Percentiles rank a stretch among this genome's conserved stretches.
Conservation (phyloP, 2,113 vertebrate genomes). For the Tyto alba region DNA sequence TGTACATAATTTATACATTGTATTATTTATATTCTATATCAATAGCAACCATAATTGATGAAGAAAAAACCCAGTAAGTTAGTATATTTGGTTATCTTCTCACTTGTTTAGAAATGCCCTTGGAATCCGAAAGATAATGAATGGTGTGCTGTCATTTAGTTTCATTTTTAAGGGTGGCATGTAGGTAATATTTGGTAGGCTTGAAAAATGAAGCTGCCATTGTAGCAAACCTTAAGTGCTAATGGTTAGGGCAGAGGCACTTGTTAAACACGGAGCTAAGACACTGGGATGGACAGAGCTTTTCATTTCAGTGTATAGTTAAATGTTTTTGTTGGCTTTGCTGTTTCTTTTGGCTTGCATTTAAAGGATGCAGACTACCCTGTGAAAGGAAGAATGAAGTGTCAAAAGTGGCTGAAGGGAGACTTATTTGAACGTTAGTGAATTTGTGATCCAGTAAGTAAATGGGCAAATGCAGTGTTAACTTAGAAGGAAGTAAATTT, state of each 20-base stretch:
- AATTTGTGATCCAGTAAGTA: neutral
- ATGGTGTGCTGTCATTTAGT: neutral
- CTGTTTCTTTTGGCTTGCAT: neutral
- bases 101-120: neutral
- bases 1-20: neutral
- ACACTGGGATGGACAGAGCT: neutral
- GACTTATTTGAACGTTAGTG: neutral
- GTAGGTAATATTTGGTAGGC: neutral
- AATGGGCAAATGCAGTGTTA: neutral
- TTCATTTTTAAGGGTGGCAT: neutral
- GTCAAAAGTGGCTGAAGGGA: slow-evolving; percentile 17
- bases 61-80: neutral
- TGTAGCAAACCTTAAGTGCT: neutral
- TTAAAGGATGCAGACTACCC: neutral
- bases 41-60: neutral
- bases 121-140: neutral
- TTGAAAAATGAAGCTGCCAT: neutral
- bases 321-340: slow-evolving; percentile 24
- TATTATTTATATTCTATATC: neutral
- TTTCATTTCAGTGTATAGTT: neutral
- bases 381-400: slow-evolving; percentile 29
- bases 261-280: neutral
- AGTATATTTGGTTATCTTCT: neutral
- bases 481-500: neutral
- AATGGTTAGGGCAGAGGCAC: neutral